Evolutionary conservation across 2,113 vertebrate species (phyloP), one percentile per base, ranked within the genome.

Genomic region (Pterocles burchelli): DNA sequence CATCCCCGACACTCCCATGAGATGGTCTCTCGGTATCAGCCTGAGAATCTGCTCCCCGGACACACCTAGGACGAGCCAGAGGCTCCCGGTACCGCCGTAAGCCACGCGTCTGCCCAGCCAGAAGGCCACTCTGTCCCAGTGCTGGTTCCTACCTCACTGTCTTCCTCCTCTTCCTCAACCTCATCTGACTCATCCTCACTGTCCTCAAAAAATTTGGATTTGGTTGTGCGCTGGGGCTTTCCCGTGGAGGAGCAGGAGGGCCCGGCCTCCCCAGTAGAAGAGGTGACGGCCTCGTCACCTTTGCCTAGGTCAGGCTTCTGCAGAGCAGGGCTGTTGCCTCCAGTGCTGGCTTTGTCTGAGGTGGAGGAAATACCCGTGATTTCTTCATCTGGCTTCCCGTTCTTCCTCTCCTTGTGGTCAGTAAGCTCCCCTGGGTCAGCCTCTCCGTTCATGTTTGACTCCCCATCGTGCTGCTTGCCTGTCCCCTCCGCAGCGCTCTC

Each of bases 201-300:
- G 98, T 99, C 99, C 84, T 99, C 99, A 98, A 99, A 99, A 97
- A 99, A 99, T 97, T 99, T 99, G 93, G 99, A 99, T 97, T 99
- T 99, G 95, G 98, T 95, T 95, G 98, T 98, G 94, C 98, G 98
- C 93, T 97, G 97, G 85, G 98, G 95, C 95, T 99, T 98, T 75
- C 98, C 98, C 62, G 98, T 97, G 34, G 99, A 99, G 84, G 99
- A 99, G 98, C 99, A 99, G 97, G 99, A 99, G 65, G 99, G 99
- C 59, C 99, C 99, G 49, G 99, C 99, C 87, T 99, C 99, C 78
- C 98, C 98, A 84, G 98, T 98, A 61, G 96, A 97, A 74, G 98
- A 98, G 72, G 97, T 97, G 90, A 96, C 97, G 94, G 98, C 99
- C 52, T 98, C 98, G 67, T 98, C 98, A 75, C 96, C 96, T 65